A percentile compares a stretch with the other conserved stretches of the same genome.
These are phyloP conservation scores for Elgaria multicarinata DNA, from an alignment of 2,113 vertebrate species.

Conservation along the genomic window DNA sequence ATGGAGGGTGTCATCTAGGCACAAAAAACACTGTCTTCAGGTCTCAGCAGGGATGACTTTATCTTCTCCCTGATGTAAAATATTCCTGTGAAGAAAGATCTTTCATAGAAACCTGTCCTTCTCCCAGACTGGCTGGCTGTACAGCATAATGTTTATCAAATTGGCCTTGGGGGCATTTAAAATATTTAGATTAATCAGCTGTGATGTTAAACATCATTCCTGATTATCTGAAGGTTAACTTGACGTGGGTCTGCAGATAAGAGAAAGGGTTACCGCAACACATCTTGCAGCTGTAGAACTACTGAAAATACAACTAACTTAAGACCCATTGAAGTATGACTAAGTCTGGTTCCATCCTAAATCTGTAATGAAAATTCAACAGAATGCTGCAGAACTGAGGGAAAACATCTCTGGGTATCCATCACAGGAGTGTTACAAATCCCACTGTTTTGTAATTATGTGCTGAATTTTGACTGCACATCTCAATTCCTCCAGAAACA, in stretches of 20 bases:
- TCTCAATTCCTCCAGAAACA: not conserved
- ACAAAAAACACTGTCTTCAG: too few species aligned
- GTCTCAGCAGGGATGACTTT: not conserved
- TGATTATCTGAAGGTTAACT: not conserved
- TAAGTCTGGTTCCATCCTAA: too few species aligned
- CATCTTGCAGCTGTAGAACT: too few species aligned
- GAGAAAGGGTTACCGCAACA: not conserved
- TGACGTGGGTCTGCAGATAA: not conserved
- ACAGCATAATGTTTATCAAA: not conserved
- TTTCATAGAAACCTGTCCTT: not conserved
- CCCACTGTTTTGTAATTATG: not conserved
- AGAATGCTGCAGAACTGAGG: not conserved
- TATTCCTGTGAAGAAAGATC: not conserved
- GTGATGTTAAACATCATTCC: not conserved
- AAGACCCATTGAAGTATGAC: too few species aligned
- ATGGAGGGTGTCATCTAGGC: not conserved
- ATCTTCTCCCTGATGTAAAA: not conserved
- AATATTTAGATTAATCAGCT: not conserved
- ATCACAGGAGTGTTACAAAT: not conserved
- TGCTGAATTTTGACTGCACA: too few species aligned
- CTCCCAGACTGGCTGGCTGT: not conserved
- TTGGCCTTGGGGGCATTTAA: not conserved
- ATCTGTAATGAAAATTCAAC: not conserved
- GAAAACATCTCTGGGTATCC: not conserved
- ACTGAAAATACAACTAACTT: too few species aligned